Percentiles rank a stretch among this genome's conserved stretches.
phyloP scores from a whole-genome alignment of 2,797 vertebrate genomes.

The Galaxias olidus region DNA sequence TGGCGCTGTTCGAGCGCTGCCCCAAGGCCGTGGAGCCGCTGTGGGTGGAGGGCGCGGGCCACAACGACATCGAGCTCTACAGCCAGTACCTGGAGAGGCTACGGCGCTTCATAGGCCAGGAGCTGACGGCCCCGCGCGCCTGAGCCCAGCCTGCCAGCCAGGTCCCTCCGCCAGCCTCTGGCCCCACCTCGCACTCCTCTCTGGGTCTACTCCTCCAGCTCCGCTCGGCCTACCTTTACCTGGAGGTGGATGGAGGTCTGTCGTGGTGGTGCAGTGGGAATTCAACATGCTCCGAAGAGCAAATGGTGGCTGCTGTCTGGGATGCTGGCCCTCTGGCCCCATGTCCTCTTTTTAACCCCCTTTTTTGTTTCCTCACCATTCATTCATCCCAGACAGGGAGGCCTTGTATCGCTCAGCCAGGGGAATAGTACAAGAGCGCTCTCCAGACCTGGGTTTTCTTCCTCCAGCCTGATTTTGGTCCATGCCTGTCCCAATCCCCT shows the following conservation, averaged over 20 bases:
- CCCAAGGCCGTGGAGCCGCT: slow-evolving; percentile 93
- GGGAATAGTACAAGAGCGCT: slow-evolving; percentile 32
- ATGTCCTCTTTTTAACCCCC: slow-evolving; percentile 9
- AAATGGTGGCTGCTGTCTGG: not conserved
- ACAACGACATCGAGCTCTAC: slow-evolving; percentile 95
- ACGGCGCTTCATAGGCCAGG: slow-evolving; percentile 89
- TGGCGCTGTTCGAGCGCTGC: slow-evolving; percentile 92
- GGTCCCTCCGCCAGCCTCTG: not conserved
- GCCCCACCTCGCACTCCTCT: slow-evolving; percentile 3
- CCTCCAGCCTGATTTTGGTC: slow-evolving; percentile 9
- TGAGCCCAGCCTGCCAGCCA: slow-evolving; percentile 48
- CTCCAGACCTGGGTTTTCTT: slow-evolving; percentile 18
- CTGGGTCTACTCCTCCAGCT: no score
- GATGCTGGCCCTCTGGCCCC: slow-evolving; percentile 11
- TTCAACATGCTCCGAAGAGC: not conserved
- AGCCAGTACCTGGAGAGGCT: slow-evolving; percentile 94
- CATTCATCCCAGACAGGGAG: slow-evolving; percentile 31
- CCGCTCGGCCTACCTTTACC: no score
- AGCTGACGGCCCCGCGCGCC: slow-evolving; percentile 80
- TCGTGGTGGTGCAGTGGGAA: slow-evolving; percentile 1
- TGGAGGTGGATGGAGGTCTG: not conserved
- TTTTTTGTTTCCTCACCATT: slow-evolving; percentile 34
- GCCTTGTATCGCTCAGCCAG: slow-evolving; percentile 16
- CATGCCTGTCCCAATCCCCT: not conserved
- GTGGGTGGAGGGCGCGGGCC: slow-evolving; percentile 93